Percentiles rank a stretch among this genome's conserved stretches.
Evolutionary conservation across 2,113 vertebrate species (phyloP).

Genomic region (Oreotrochilus melanogaster): DNA sequence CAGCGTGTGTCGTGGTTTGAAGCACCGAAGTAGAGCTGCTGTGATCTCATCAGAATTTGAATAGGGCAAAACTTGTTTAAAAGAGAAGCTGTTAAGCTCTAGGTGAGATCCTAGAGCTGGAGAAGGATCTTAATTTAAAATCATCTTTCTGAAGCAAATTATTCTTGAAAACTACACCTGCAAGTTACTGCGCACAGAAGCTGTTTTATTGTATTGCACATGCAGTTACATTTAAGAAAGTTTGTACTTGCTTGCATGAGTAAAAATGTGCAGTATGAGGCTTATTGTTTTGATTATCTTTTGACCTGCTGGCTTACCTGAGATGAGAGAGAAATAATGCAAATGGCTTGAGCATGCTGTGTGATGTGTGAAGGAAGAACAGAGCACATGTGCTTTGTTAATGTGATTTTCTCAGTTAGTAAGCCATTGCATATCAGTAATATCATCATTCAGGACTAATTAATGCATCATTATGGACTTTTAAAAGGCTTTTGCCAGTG

Average conservation of each 20-base stretch:
- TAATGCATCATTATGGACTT: conserved; percentile 41
- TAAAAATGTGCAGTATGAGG: neutral
- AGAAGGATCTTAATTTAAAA: neutral
- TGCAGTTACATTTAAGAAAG: neutral
- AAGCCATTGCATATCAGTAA: neutral
- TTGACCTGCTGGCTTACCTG: conserved; percentile 23
- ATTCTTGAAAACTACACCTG: neutral
- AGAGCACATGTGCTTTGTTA: neutral
- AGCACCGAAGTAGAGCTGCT: neutral
- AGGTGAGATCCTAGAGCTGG: neutral
- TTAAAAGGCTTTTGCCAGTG: conserved; percentile 39
- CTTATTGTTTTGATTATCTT: conserved; percentile 27
- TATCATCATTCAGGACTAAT: conserved; percentile 56
- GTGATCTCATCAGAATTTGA: neutral
- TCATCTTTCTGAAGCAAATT: neutral
- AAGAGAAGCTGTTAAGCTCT: neutral
- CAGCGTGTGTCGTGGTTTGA: neutral
- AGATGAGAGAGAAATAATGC: neutral
- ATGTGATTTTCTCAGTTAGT: conserved; percentile 17
- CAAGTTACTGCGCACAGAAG: neutral
- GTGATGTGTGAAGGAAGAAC: neutral
- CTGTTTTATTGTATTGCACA: neutral
- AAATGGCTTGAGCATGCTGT: neutral
- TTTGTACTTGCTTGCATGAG: neutral
- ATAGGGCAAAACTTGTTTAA: neutral